Base-by-base conservation (phyloP, 23 tunicate species). In the Ascidia mentula region DNA sequence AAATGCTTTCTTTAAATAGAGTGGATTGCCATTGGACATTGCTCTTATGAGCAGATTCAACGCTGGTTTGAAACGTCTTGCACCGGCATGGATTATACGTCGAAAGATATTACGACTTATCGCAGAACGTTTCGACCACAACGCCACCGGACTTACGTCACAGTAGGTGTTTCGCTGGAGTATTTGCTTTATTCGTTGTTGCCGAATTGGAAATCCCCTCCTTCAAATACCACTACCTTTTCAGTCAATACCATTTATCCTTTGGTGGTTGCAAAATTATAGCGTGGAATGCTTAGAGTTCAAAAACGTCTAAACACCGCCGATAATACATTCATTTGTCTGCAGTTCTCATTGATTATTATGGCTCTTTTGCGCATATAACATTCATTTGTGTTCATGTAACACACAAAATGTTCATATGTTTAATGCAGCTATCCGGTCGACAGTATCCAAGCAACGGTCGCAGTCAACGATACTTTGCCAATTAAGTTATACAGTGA, bases 381-480 rank as follows among this genome's bases (percentile, higher is more conserved):
- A n/a, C n/a, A 42, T 9, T 42, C 53, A 42, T 42, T 42, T 42
- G 15, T 53, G 65, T 53, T 9, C 13, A n/a, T n/a, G n/a, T n/a
- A n/a, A n/a, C n/a, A n/a, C n/a, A n/a, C n/a, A n/a, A n/a, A n/a
- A n/a, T n/a, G n/a, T n/a, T n/a, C n/a, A n/a, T n/a, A n/a, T n/a
- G n/a, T n/a, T 20, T 53, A 28, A 20, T 9, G 4, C n/a, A 84
- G 88, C 39, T 84, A 77, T 46, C 38, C 53, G 17, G 59, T 81
- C 1, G 37, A 28, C 4, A 45, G 77, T 45, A 20, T 31, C 0
- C 80, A 31, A n/a, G 40, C 59, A 31, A 69, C 73, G 40, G 60
- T 69, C 22, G 75, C 87, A 61, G 39, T 89, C 31, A 77, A 73
- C 36, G 95, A 89, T 37, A 78, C 73, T n/a, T 40, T 89, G 38